Evolutionary conservation across 2,113 vertebrate species (phyloP), one percentile per base, ranked within the genome.

Genomic region (Anarrhichthys ocellatus): DNA sequence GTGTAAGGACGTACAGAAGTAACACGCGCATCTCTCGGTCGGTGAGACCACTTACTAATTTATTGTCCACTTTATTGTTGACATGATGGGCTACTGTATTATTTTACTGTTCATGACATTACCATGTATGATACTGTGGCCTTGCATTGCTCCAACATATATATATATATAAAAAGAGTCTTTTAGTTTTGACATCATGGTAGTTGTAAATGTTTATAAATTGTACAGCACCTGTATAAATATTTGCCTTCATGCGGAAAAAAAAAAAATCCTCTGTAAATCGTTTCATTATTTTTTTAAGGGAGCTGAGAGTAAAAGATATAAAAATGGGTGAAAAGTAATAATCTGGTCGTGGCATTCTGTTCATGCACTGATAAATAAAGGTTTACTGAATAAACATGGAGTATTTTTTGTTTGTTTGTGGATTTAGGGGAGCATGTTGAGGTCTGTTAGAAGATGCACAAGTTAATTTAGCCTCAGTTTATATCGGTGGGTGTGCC

Each of bases 221-320:
- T 92, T 99, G 98, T 99, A 99, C 98, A 99, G 96, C 96, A 96
- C 96, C 96, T 99, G 97, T 99, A 97, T 97, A 98, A 96, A 97
- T 93, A 96, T 93, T 94, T 96, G 93, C 94, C 96, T 96, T 96
- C 95, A 96, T 94, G 96, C 91, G 90, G 87, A 78, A 87, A 96
- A 94, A 82, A 94, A 82, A 93, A 78, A 32, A 85, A 96, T 94
- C 96, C 96, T 95, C 95, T 99, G 96, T 99, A 99, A 98, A 99
- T 98, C 62, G 87, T 96, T 96, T 94, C 95, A 98, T 99, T 99
- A 99, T 99, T 99, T 99, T 99, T 99, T 97, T 99, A 99, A 97
- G 91, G 91, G 95, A 97, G 96, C 96, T 95, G 94, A 95, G 94
- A 94, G 84, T 91, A 95, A 89, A 91, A 88, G 70, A 83, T 92